A percentile compares a stretch with the other conserved stretches of the same genome.
phyloP scores from a whole-genome alignment of 1,140 invertebrate species.

The Trachymyrmex cornetzi region DNA sequence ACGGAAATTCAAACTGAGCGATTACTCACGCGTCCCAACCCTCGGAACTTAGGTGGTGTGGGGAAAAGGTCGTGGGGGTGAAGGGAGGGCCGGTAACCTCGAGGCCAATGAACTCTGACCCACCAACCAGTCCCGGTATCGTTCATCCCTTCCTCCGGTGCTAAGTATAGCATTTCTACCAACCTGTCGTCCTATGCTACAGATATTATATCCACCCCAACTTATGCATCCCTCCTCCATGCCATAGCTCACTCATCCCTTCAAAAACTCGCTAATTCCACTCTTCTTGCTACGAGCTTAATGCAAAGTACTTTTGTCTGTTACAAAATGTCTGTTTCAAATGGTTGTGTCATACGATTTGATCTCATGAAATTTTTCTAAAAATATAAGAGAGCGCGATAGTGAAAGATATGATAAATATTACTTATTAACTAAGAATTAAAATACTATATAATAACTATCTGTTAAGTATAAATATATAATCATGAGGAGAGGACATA shows the following conservation, averaged over 20 bases:
- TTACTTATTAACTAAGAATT: constrained; percentile 5
- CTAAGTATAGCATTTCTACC: constrained; percentile 79
- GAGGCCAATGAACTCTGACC: constrained; percentile 84
- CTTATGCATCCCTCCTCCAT: constrained; percentile 42
- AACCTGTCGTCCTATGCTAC: constrained; percentile 78
- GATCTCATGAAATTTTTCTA: not conserved
- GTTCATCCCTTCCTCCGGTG: constrained; percentile 62
- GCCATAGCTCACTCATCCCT: not conserved
- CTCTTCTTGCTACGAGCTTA: constrained; percentile 18
- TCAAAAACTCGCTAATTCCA: constrained; percentile 66
- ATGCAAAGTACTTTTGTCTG: not conserved
- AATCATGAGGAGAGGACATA: not conserved
- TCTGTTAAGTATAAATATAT: not conserved
- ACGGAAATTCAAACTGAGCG: constrained; percentile 73
- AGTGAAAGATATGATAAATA: not conserved
- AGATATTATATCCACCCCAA: constrained; percentile 73
- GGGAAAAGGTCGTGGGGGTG: constrained; percentile 49
- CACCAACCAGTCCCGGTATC: constrained; percentile 77
- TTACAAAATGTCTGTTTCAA: constrained; percentile 19
- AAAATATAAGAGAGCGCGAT: not conserved
- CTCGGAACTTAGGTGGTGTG: constrained; percentile 64
- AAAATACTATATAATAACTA: constrained; percentile 9
- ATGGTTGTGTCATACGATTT: not conserved
- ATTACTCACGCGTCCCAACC: constrained; percentile 71
- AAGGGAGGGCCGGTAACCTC: constrained; percentile 63